Conservation (phyloP, 2,797 vertebrate species). For the Avahi laniger region DNA sequence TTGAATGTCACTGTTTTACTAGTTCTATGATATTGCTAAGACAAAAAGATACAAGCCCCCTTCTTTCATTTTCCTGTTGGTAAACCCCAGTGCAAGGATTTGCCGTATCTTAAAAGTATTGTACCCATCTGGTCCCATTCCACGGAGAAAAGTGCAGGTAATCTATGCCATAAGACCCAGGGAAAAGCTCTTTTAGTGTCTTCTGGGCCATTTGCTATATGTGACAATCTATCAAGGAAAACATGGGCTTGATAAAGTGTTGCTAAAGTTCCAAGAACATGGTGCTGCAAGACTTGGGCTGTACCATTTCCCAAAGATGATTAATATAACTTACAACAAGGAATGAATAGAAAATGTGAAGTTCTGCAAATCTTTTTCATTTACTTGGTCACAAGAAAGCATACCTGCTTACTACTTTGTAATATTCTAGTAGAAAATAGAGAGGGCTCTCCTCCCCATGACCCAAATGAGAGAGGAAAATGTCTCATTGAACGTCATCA, state of each 20-base stretch:
- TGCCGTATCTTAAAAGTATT: not conserved
- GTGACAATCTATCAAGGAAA: not conserved
- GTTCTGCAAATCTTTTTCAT: not conserved
- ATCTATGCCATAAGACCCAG: fast-evolving
- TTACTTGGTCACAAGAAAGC: not conserved
- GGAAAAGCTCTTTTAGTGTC: not conserved
- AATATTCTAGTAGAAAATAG: not conserved
- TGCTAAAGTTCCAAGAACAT: not conserved
- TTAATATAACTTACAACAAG: not conserved
- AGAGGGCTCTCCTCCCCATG: not conserved
- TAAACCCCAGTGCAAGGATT: not conserved
- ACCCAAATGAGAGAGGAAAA: not conserved
- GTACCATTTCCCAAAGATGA: not conserved
- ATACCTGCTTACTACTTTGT: not conserved
- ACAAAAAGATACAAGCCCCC: not conserved
- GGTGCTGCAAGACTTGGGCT: not conserved
- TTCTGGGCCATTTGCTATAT: not conserved
- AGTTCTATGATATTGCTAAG: not conserved
- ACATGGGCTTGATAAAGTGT: not conserved
- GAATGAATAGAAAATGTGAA: no score
- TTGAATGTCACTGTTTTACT: not conserved
- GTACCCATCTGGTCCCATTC: not conserved
- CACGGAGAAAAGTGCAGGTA: not conserved
- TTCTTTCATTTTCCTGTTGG: not conserved
- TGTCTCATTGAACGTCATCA: not conserved